Conservation (phyloP, 2,797 vertebrate genomes). For the Myotis daubentonii region DNA sequence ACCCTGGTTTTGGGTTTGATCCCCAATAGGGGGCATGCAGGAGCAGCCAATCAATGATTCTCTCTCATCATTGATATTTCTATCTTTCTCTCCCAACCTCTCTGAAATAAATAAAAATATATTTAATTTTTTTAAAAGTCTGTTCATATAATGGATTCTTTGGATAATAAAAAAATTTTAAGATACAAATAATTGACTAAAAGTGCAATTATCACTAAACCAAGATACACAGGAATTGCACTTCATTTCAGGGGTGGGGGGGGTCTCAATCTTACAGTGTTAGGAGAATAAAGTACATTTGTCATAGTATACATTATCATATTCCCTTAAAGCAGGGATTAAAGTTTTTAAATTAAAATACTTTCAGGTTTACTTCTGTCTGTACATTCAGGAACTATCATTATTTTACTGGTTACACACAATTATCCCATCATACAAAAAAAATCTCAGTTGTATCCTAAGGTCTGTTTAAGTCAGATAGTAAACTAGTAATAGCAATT, state of each 20-base stretch:
- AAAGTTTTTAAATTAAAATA: slow-evolving; percentile 54
- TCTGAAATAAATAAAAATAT: slow-evolving; percentile 66
- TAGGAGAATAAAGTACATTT: slow-evolving; percentile 73
- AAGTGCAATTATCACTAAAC: slow-evolving; percentile 64
- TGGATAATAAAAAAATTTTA: slow-evolving; percentile 70
- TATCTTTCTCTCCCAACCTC: too few species aligned
- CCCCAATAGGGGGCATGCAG: too few species aligned
- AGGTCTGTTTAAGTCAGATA: slow-evolving; percentile 53
- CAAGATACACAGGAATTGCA: slow-evolving; percentile 58
- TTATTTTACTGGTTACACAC: slow-evolving; percentile 60
- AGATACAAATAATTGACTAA: slow-evolving; percentile 64
- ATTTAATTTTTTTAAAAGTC: slow-evolving; percentile 71
- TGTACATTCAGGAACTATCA: slow-evolving; percentile 67
- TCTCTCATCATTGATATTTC: too few species aligned
- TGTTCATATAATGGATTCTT: slow-evolving; percentile 77
- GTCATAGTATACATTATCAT: slow-evolving; percentile 49
- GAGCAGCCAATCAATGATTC: too few species aligned
- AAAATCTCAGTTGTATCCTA: slow-evolving; percentile 60
- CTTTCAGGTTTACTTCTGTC: slow-evolving; percentile 58
- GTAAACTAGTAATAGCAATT: slow-evolving; percentile 52
- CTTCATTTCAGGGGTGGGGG: not conserved
- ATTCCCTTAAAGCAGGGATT: slow-evolving; percentile 56
- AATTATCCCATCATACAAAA: slow-evolving; percentile 74
- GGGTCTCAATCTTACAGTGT: slow-evolving; percentile 47
- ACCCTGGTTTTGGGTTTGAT: too few species aligned